Conservation (phyloP, 2,888 invertebrate genomes). For the Apotomis turbidana region DNA sequence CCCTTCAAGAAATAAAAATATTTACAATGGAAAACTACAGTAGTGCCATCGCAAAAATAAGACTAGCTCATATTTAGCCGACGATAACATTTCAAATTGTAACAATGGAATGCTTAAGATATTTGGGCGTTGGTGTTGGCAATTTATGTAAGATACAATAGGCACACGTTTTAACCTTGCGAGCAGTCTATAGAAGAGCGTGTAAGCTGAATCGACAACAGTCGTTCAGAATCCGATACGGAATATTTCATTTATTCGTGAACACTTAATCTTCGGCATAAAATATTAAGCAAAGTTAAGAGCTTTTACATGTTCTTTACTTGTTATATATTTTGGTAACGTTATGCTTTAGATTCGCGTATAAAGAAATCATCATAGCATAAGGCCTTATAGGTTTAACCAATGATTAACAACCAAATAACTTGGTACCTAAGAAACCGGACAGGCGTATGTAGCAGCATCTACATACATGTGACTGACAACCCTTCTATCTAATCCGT, state of each 20-base stretch:
- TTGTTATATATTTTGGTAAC: no score
- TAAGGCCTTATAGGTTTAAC: no score
- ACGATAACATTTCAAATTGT: slow-evolving; percentile 15
- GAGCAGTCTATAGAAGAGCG: slow-evolving; percentile 41
- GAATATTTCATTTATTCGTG: slow-evolving; percentile 17
- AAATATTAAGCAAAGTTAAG: slow-evolving; percentile 12
- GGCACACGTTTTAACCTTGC: slow-evolving; percentile 42
- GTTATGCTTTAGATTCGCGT: no score
- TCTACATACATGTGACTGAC: no score
- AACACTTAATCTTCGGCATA: slow-evolving; percentile 5
- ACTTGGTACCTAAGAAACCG: no score
- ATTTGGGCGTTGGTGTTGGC: slow-evolving; percentile 25
- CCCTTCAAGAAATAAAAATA: no score
- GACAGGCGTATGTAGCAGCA: no score
- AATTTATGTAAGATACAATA: slow-evolving; percentile 34
- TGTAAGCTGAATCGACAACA: slow-evolving; percentile 33
- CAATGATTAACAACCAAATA: no score
- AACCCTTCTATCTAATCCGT: no score
- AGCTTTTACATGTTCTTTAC: neutral
- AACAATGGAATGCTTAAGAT: slow-evolving; percentile 21
- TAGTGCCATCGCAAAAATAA: no score
- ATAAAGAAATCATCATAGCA: no score
- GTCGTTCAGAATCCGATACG: slow-evolving; percentile 20
- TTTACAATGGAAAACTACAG: no score
- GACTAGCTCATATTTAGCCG: neutral